Evolutionary conservation across 2,797 vertebrate species (phyloP), one percentile per base, ranked within the genome.

Genomic region (Oophaga sylvatica): DNA sequence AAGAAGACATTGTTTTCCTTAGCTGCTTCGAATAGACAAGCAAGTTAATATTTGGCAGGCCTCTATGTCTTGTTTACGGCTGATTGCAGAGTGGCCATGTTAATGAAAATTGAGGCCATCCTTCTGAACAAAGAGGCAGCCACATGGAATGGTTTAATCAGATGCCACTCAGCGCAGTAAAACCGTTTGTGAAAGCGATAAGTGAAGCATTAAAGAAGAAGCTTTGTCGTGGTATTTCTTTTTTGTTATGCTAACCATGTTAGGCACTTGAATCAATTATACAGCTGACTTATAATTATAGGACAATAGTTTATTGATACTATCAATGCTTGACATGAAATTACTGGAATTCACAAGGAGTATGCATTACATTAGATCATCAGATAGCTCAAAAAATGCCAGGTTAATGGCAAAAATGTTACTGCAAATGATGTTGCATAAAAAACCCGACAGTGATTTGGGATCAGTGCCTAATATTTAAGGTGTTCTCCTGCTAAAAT

Each of bases 41-140:
- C 85, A 81, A 80, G 85, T 45, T 71, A 85, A 84, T 84, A 75
- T 84, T 59, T 87, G 85, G 53, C 85, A 81, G 68, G 48, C 71
- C 60, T 82, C 71, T 87, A 82, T 71, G 80, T 82, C 86, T 87
- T 87, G 86, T 87, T 87, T 87, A 87, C 76, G 59, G 80, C 86
- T 87, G 86, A 87, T 82, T 87, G 86, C 67, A 77, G 60, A 76
- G 80, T 59, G 67, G 86, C 48, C 59, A 22, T 76, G 56, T 71
- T 87, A 87, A 87, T 87, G 80, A 87, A 87, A 87, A 87, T 80
- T 87, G 86, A 81, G 68, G 71, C 80, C 70, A 81, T 62, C 57
- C 68, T 79, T 73, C 56, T 5, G 70, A 87, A 87, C 70, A 81
- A 75, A 87, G 80, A 87, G 26, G 80, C 80, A 73, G 71, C 80